Percentiles rank a stretch among this genome's conserved stretches.
phyloP scores from a whole-genome alignment of 2,888 invertebrate species.

The Meliscaeva auricollis region DNA sequence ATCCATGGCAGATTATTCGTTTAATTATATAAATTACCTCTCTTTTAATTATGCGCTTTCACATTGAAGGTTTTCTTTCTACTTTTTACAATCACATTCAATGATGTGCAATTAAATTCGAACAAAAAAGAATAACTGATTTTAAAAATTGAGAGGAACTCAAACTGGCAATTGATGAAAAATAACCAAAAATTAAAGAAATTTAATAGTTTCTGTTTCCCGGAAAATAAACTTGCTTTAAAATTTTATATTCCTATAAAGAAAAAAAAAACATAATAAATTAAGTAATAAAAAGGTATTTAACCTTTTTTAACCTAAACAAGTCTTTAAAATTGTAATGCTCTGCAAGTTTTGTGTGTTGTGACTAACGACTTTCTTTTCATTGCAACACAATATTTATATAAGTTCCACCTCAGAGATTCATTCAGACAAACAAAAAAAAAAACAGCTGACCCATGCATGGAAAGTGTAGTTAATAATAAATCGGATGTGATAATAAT shows the following conservation, averaged over 20 bases:
- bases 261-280: neutral
- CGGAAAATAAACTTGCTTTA: constrained; percentile 7
- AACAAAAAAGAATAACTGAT: no score
- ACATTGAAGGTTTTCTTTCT: no score
- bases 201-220: no score
- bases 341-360: neutral
- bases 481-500: constrained; percentile 9
- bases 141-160: no score
- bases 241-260: neutral
- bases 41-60: no score
- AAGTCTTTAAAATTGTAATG: neutral
- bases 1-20: no score
- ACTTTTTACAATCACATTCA: no score
- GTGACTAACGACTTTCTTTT: constrained; percentile 47
- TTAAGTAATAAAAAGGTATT: constrained; percentile 18
- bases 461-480: constrained; percentile 21
- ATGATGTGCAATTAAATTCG: no score
- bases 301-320: constrained; percentile 25
- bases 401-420: constrained; percentile 27
- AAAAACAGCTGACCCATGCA: constrained; percentile 29
- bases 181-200: no score
- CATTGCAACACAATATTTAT: constrained; percentile 30
- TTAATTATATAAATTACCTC: no score
- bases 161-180: no score
- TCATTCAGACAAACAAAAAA: constrained; percentile 30